Conservation (phyloP, 1,140 invertebrate genomes). For the Phthorimaea operculella region DNA sequence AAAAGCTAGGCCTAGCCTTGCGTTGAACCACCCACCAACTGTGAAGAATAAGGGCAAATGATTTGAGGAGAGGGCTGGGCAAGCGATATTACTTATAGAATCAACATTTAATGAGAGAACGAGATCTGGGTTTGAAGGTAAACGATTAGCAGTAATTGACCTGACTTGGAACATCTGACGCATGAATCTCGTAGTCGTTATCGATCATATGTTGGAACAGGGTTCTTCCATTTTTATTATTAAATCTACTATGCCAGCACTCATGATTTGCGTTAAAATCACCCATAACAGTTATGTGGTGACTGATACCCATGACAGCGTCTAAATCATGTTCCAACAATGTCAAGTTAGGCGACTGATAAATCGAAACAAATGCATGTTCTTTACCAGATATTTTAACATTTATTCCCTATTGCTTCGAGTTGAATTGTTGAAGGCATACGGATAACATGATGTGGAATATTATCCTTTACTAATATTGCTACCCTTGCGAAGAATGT, state of each 20-base stretch:
- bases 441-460: background rate
- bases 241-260: background rate
- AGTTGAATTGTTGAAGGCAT: background rate
- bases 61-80: background rate
- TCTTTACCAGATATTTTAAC: background rate
- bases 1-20: background rate
- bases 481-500: background rate
- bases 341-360: conserved; percentile 8
- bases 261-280: conserved; percentile 5
- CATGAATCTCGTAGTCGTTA: background rate
- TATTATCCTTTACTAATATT: background rate
- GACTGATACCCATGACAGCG: background rate
- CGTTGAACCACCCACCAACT: background rate
- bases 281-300: background rate
- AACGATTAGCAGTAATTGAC: background rate
- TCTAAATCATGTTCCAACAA: conserved; percentile 2
- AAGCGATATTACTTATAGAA: background rate
- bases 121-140: conserved; percentile 2
- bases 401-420: conserved; percentile 1
- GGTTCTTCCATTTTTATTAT: background rate
- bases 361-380: background rate
- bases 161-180: background rate
- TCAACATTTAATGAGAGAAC: background rate
- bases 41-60: background rate
- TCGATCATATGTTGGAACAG: conserved; percentile 4